Evolutionary conservation across 2,113 vertebrate genomes (phyloP).

Genomic region (Chinchilla lanigera): DNA sequence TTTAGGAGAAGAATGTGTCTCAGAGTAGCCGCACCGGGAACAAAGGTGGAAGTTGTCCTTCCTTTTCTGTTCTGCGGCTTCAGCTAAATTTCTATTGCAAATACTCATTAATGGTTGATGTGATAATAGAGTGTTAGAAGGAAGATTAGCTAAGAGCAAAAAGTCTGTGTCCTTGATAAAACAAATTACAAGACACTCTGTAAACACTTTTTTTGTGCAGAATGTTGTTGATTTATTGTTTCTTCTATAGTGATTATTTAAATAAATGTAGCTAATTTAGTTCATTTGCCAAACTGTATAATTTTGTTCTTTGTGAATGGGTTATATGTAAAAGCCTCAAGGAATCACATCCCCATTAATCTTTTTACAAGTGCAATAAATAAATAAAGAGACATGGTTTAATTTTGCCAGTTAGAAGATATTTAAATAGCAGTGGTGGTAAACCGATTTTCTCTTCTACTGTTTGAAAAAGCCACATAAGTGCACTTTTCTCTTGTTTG

Average conservation of each 20-base stretch:
- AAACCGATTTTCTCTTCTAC: slow-evolving; percentile 76
- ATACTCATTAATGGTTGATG: slow-evolving; percentile 86
- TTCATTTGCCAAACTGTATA: slow-evolving; percentile 86
- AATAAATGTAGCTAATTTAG: slow-evolving; percentile 89
- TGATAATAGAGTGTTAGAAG: slow-evolving; percentile 86
- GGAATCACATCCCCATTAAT: slow-evolving; percentile 88
- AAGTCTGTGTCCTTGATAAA: slow-evolving; percentile 87
- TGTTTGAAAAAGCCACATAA: slow-evolving; percentile 66
- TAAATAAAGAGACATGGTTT: slow-evolving; percentile 89
- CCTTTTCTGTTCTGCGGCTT: slow-evolving; percentile 70
- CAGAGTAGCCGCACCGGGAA: slow-evolving; percentile 45
- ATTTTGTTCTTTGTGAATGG: slow-evolving; percentile 87
- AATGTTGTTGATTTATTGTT: slow-evolving; percentile 91
- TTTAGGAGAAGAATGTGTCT: slow-evolving; percentile 84
- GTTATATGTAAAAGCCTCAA: slow-evolving; percentile 89
- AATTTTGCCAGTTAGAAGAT: slow-evolving; percentile 87
- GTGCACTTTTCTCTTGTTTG: slow-evolving; percentile 68
- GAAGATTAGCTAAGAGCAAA: slow-evolving; percentile 87
- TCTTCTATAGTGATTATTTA: slow-evolving; percentile 88
- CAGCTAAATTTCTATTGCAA: slow-evolving; percentile 80
- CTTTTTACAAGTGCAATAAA: slow-evolving; percentile 89
- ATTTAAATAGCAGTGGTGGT: slow-evolving; percentile 81
- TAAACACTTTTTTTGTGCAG: slow-evolving; percentile 87
- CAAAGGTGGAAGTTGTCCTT: slow-evolving; percentile 72
- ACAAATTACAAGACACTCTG: slow-evolving; percentile 87